Percentiles rank a stretch among this genome's conserved stretches.
Conservation (phyloP, 2,113 vertebrate genomes). For the Mesitornis unicolor region DNA sequence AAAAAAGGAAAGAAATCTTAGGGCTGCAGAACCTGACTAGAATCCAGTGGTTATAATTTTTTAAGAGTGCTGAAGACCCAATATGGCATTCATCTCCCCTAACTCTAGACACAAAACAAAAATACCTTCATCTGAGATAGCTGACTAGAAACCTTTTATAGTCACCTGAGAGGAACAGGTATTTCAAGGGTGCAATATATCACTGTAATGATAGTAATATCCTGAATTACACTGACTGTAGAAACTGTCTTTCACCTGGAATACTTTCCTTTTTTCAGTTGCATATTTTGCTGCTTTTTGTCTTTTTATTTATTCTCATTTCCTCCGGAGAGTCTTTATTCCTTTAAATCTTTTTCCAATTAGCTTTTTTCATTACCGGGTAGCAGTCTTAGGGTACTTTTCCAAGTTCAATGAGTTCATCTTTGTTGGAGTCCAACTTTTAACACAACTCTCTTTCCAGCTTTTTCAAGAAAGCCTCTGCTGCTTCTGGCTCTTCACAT, state of each 20-base stretch:
- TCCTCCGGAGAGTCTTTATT: not conserved
- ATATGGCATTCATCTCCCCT: not conserved
- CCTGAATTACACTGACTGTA: not conserved
- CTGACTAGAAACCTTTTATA: not conserved
- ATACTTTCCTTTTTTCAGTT: not conserved
- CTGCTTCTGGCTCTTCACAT: not conserved
- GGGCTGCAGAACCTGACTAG: not conserved
- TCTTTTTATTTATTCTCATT: not conserved
- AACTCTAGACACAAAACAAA: not conserved
- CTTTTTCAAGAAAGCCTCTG: not conserved
- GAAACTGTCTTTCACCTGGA: not conserved
- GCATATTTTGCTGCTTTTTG: not conserved
- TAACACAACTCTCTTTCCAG: not conserved
- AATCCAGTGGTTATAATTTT: not conserved
- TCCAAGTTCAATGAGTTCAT: not conserved
- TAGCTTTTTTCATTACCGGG: not conserved
- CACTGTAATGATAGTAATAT: not conserved
- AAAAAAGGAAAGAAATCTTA: not conserved
- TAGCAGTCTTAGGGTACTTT: not conserved
- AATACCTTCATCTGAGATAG: not conserved
- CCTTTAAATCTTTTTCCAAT: conserved; percentile 2
- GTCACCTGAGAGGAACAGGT: not conserved
- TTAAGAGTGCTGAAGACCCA: not conserved
- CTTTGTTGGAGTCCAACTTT: not conserved
- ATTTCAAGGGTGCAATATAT: not conserved